Conservation (phyloP, 2,797 vertebrate species). For the Vespertilio murinus region DNA sequence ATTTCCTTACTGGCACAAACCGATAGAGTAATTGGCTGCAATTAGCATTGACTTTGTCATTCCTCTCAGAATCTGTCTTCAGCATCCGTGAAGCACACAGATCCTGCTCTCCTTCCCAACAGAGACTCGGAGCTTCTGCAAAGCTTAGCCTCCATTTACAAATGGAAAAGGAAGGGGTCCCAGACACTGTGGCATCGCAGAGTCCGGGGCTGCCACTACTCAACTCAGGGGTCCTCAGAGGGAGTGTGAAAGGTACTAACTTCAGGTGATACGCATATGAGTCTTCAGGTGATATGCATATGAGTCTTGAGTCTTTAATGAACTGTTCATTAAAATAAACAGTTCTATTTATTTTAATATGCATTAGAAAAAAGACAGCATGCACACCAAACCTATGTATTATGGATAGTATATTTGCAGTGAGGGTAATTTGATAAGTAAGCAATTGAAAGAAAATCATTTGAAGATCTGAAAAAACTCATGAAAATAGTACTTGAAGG, state of each 20-base stretch:
- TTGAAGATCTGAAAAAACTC: not conserved
- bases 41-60: slow-evolving; percentile 52
- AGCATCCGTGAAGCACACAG: not conserved
- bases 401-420: not conserved
- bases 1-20: slow-evolving; percentile 53
- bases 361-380: not conserved
- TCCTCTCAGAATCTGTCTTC: slow-evolving; percentile 53
- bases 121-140: slow-evolving; percentile 40
- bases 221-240: not conserved
- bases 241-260: not conserved
- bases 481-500: not conserved
- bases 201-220: not conserved
- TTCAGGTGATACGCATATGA: not conserved
- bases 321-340: no score
- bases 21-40: slow-evolving; percentile 27
- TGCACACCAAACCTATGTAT: not conserved
- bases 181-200: not conserved
- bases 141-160: not conserved
- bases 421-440: not conserved
- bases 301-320: not conserved
- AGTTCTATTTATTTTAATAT: not conserved
- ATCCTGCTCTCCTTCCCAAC: slow-evolving; percentile 47
- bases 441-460: not conserved
- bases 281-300: not conserved
- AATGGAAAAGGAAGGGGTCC: not conserved